Evolutionary conservation across 92 coral and sea anemone species (phyloP).

Genomic region (Pocillopora grandis): DNA sequence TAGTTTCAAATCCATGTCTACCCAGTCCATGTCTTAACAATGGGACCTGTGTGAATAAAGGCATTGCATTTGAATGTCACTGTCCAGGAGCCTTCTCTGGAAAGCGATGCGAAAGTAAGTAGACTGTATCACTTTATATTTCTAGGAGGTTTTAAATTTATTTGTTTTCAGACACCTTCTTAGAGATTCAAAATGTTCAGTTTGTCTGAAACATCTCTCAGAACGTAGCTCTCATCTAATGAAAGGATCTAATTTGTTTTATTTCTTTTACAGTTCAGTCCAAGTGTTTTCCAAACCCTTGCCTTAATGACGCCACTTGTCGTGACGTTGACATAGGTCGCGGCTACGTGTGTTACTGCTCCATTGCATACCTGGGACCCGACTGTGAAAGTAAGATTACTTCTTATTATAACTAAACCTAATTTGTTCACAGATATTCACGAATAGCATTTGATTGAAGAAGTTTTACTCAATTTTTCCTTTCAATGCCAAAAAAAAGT

Average conservation of each 20-base stretch:
- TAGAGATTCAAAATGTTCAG: not conserved
- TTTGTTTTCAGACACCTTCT: not conserved
- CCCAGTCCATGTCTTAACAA: constrained; percentile 75
- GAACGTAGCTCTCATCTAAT: too few relatives aligned
- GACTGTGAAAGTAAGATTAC: constrained; percentile 78
- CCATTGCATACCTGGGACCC: constrained; percentile 84
- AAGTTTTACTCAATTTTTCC: too few relatives aligned
- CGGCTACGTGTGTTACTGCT: constrained; percentile 87
- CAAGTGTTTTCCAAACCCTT: constrained; percentile 86
- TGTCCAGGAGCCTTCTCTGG: constrained; percentile 65
- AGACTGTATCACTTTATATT: not conserved
- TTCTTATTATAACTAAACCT: not conserved
- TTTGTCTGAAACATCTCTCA: not conserved
- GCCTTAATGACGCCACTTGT: constrained; percentile 87
- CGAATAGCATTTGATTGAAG: too few relatives aligned
- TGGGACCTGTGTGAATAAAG: constrained; percentile 75
- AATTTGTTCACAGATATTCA: not conserved
- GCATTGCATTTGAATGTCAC: constrained; percentile 61
- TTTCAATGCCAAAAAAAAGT: too few relatives aligned
- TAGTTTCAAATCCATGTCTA: constrained; percentile 77
- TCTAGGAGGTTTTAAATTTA: not conserved
- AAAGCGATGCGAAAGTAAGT: constrained; percentile 68
- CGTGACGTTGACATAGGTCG: constrained; percentile 69
- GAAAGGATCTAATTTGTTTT: too few relatives aligned
- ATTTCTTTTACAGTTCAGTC: constrained; percentile 59